phyloP scores from a whole-genome alignment of 2,797 vertebrate genomes.

The Sebastes variabilis region DNA sequence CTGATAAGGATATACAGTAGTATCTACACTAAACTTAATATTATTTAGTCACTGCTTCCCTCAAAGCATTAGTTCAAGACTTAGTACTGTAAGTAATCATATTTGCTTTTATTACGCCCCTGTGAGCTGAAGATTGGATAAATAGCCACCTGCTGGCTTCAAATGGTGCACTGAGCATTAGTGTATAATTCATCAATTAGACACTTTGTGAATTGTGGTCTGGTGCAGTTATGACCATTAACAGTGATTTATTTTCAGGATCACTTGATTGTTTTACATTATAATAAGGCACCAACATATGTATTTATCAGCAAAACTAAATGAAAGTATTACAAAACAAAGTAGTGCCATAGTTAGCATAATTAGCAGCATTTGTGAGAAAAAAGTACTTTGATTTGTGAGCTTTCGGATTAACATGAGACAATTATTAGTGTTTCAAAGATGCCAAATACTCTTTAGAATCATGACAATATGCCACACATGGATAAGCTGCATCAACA shows the following conservation, averaged over 20 bases:
- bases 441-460: background rate
- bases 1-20: conserved; percentile 3
- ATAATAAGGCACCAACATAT: background rate
- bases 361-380: background rate
- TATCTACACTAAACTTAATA: conserved; percentile 2
- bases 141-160: conserved; percentile 16
- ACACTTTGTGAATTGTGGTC: background rate
- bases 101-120: conserved; percentile 15
- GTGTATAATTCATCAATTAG: conserved; percentile 22
- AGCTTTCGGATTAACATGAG: background rate
- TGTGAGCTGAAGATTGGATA: conserved; percentile 17
- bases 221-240: background rate
- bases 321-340: background rate
- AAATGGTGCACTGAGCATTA: conserved; percentile 13
- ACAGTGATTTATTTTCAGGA: background rate
- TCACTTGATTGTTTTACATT: background rate
- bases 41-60: conserved; percentile 2
- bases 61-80: background rate
- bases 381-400: background rate
- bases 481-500: background rate
- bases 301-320: background rate
- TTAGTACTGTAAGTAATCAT: background rate
- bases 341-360: background rate
- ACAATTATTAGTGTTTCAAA: background rate
- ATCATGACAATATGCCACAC: background rate